phyloP scores from a whole-genome alignment of 2,113 vertebrate genomes.

The Oreocharis arfaki region DNA sequence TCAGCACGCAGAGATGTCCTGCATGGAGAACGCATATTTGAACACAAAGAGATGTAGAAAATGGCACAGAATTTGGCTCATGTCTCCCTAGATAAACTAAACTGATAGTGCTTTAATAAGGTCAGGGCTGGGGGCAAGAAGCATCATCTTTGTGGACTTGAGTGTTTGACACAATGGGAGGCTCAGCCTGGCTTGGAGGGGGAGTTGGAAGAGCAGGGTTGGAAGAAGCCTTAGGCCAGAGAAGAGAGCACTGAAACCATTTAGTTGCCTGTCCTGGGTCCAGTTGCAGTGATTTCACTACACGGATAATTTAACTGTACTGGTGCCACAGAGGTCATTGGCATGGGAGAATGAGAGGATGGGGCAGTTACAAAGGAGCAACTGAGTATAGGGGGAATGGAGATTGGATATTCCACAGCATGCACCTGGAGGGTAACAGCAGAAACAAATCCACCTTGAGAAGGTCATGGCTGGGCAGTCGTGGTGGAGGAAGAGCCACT shows the following conservation, averaged over 20 bases:
- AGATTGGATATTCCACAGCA: neutral
- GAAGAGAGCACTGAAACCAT: neutral
- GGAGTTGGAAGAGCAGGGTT: neutral
- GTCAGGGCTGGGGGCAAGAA: neutral
- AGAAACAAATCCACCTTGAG: neutral
- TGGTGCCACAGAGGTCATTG: neutral
- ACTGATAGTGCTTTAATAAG: neutral
- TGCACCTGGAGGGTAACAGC: neutral
- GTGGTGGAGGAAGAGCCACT: neutral
- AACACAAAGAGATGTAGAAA: neutral
- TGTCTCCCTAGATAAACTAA: neutral
- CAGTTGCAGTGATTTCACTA: neutral
- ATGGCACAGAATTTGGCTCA: neutral
- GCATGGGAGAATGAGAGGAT: neutral
- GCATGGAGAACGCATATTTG: fast-evolving
- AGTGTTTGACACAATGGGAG: neutral
- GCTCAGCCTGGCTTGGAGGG: neutral
- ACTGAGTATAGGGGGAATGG: neutral
- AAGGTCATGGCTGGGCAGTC: fast-evolving
- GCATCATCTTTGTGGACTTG: neutral
- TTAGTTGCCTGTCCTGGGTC: neutral
- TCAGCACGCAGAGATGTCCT: neutral
- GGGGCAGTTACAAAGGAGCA: neutral
- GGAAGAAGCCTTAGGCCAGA: neutral
- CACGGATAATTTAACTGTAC: neutral